These are phyloP conservation scores for Peromyscus maniculatus DNA, from an alignment of 2,113 vertebrate genomes.

Conservation along the genomic window DNA sequence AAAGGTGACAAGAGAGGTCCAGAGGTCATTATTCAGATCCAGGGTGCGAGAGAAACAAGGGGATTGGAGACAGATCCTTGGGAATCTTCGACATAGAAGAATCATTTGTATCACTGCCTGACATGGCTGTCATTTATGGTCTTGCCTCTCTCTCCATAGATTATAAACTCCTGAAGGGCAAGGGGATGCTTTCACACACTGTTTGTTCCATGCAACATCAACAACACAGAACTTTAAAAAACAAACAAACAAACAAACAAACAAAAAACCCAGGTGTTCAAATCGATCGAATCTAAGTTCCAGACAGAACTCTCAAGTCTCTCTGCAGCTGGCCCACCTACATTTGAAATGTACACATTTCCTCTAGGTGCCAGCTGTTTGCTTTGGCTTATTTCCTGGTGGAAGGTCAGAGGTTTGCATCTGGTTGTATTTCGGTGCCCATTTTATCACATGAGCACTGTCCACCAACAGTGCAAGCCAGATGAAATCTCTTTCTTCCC, in stretches of 20 bases:
- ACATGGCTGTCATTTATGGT: neutral
- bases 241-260: neutral
- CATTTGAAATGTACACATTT: slow-evolving; percentile 13
- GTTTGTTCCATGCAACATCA: neutral
- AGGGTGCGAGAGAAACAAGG: neutral
- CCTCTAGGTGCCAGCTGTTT: neutral
- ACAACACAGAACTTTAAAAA: neutral
- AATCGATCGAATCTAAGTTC: slow-evolving; percentile 20
- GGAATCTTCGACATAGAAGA: neutral
- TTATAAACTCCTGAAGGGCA: neutral
- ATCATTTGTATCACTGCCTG: neutral
- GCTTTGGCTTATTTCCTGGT: slow-evolving; percentile 50
- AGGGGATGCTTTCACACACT: neutral
- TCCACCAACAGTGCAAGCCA: slow-evolving; percentile 11
- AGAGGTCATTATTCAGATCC: neutral
- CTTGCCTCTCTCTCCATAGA: neutral
- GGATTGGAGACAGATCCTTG: neutral
- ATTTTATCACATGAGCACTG: slow-evolving; percentile 29
- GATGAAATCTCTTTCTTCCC: neutral
- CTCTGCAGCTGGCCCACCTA: slow-evolving; percentile 14
- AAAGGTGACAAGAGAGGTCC: slow-evolving; percentile 4
- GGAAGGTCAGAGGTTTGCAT: slow-evolving; percentile 45
- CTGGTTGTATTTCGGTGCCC: slow-evolving; percentile 38
- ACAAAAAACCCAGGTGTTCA: neutral
- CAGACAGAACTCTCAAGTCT: slow-evolving; percentile 2